Conservation (phyloP, 2,797 vertebrate species). For the Neomorphus geoffroyi region DNA sequence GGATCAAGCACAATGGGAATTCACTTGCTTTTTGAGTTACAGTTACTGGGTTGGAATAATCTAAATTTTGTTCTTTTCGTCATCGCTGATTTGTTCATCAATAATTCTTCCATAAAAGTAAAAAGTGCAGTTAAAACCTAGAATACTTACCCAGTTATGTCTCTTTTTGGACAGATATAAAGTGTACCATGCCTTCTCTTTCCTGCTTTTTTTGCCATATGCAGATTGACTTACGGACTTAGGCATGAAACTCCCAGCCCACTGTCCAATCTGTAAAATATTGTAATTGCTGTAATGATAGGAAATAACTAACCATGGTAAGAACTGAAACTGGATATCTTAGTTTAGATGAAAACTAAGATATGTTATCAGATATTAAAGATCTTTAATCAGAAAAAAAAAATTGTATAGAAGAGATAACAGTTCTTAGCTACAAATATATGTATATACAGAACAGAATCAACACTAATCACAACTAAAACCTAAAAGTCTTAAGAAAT, state of each 20-base stretch:
- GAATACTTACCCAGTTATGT: neutral
- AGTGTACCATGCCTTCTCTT: neutral
- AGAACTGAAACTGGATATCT: neutral
- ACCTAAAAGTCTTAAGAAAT: too few species aligned
- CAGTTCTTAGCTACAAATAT: too few species aligned
- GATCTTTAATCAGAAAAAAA: too few species aligned
- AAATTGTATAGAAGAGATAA: too few species aligned
- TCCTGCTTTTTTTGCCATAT: neutral
- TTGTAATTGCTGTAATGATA: neutral
- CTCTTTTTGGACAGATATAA: neutral
- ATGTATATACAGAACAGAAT: too few species aligned
- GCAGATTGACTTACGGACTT: neutral
- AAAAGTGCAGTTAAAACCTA: neutral
- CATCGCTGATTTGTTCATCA: neutral
- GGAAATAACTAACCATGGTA: neutral
- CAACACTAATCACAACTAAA: too few species aligned
- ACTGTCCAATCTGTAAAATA: neutral
- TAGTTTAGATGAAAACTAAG: too few species aligned
- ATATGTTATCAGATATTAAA: too few species aligned
- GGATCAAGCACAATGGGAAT: neutral
- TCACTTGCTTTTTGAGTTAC: neutral
- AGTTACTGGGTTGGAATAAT: neutral
- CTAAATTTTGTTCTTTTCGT: neutral
- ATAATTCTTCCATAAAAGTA: neutral
- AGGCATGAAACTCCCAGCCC: neutral